Conservation (phyloP, 1,140 invertebrate species). For the Anoplolepis gracilipes region DNA sequence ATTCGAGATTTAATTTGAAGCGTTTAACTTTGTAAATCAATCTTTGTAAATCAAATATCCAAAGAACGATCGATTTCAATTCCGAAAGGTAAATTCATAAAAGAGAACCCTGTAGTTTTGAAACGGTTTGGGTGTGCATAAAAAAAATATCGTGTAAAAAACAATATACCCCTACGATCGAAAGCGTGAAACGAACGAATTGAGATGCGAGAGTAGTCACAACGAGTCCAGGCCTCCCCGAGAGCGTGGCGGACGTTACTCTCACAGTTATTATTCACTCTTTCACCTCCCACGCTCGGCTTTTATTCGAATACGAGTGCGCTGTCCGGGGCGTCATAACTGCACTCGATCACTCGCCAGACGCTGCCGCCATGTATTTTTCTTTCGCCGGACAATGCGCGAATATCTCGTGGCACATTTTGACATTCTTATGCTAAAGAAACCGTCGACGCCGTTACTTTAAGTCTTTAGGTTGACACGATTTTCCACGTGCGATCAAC, state of each 20-base stretch:
- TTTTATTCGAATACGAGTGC: slow-evolving; percentile 74
- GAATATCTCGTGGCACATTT: slow-evolving; percentile 32
- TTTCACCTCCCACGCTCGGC: slow-evolving; percentile 73
- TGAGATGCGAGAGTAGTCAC: slow-evolving; percentile 64
- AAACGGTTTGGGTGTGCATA: neutral
- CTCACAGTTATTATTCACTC: slow-evolving; percentile 74
- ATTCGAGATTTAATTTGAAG: neutral
- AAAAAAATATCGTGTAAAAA: slow-evolving; percentile 23
- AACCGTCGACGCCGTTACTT: slow-evolving; percentile 62
- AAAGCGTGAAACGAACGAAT: slow-evolving; percentile 62
- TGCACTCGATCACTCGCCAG: slow-evolving; percentile 74
- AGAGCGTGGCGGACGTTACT: slow-evolving; percentile 70
- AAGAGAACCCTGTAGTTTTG: neutral
- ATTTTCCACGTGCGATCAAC: slow-evolving; percentile 65
- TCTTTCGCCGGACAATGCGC: slow-evolving; percentile 70
- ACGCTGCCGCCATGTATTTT: slow-evolving; percentile 71
- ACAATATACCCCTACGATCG: neutral
- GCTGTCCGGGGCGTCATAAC: slow-evolving; percentile 73
- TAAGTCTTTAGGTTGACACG: slow-evolving; percentile 60
- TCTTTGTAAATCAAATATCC: neutral
- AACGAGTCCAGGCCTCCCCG: slow-evolving; percentile 43
- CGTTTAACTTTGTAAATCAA: neutral
- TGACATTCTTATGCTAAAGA: slow-evolving; percentile 74
- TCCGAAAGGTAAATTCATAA: slow-evolving; percentile 3
- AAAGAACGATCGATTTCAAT: slow-evolving; percentile 4